Conservation (phyloP, 2,888 invertebrate species). For the Lasioglossum figueresi region DNA sequence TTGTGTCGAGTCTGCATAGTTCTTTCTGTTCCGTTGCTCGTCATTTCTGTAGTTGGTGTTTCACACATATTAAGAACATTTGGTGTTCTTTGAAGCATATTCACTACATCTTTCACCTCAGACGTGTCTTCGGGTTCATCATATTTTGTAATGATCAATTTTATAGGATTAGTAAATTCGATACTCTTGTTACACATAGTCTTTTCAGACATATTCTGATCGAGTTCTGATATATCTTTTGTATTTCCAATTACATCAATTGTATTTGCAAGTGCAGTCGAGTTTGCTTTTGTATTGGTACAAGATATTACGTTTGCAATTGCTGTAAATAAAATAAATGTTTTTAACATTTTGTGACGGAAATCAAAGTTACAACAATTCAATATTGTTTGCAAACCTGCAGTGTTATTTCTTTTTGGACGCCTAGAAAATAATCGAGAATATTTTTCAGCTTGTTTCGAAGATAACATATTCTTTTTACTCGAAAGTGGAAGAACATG, state of each 20-base stretch:
- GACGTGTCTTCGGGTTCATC: constrained; percentile 33
- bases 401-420: constrained; percentile 38
- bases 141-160: constrained; percentile 33
- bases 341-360: neutral
- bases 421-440: constrained; percentile 74
- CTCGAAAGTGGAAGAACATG: constrained; percentile 36
- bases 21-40: constrained; percentile 23
- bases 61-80: constrained; percentile 55
- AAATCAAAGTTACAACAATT: neutral
- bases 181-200: constrained; percentile 55
- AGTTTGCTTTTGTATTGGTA: constrained; percentile 69
- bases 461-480: constrained; percentile 45
- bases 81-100: constrained; percentile 28
- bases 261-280: constrained; percentile 67
- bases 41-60: constrained; percentile 47
- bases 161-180: constrained; percentile 61
- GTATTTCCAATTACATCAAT: constrained; percentile 61
- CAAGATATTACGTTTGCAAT: constrained; percentile 70
- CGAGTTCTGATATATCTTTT: constrained; percentile 66
- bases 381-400: constrained; percentile 49
- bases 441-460: constrained; percentile 72
- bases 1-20: constrained; percentile 29
- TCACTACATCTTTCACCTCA: constrained; percentile 36
- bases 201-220: constrained; percentile 62
- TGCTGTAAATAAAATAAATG: constrained; percentile 58